These are phyloP conservation scores for Gymnobelideus leadbeateri DNA, from an alignment of 2,113 vertebrate genomes.

Conservation along the genomic window DNA sequence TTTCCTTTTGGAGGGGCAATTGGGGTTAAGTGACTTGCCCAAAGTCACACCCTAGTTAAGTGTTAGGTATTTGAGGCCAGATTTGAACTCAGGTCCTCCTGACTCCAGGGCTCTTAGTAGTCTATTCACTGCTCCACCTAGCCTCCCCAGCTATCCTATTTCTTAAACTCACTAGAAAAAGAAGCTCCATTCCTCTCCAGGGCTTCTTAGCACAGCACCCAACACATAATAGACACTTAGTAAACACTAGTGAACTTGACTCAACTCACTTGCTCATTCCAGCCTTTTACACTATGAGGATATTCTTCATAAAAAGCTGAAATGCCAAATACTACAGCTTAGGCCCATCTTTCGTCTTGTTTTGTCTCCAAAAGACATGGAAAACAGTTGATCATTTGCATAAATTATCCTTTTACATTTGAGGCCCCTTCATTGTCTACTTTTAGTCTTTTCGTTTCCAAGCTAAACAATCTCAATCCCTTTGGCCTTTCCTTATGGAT, in stretches of 20 bases:
- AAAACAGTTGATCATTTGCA: background rate
- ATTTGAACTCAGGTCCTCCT: too few species aligned
- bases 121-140: too few species aligned
- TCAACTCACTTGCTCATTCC: background rate
- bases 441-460: background rate
- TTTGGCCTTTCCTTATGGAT: background rate
- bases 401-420: background rate
- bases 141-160: background rate
- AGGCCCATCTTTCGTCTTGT: background rate
- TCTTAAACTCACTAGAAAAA: background rate
- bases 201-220: background rate
- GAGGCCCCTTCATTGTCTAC: background rate
- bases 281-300: background rate
- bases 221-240: background rate
- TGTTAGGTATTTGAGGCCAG: too few species aligned
- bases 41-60: too few species aligned
- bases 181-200: background rate
- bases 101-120: too few species aligned
- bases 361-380: background rate
- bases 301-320: background rate
- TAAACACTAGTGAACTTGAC: background rate
- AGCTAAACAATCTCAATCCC: background rate
- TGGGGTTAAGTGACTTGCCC: too few species aligned
- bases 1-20: too few species aligned
- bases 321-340: background rate